Evolutionary conservation across 2,113 vertebrate genomes (phyloP).

Genomic region (Andinoacara biseriatus): DNA sequence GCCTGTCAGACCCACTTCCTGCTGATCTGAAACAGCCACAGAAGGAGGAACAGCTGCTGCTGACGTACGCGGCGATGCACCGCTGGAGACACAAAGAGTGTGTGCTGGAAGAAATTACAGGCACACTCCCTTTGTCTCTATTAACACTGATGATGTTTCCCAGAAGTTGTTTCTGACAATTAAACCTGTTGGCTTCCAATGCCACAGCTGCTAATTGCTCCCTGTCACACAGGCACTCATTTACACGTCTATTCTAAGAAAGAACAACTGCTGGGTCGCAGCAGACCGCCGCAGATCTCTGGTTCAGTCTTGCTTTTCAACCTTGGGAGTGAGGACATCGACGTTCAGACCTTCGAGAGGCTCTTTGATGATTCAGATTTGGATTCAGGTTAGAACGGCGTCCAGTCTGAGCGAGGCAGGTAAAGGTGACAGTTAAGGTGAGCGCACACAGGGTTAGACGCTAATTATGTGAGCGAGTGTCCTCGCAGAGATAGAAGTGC

Average conservation of each 20-base stretch:
- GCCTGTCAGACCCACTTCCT: neutral
- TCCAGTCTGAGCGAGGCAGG: neutral
- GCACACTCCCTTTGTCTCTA: neutral
- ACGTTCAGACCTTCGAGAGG: too few species aligned
- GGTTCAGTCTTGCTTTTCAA: neutral
- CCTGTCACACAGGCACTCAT: neutral
- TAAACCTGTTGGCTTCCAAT: constrained; percentile 14
- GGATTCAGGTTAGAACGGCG: too few species aligned
- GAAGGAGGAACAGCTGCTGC: neutral
- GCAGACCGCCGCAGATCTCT: neutral
- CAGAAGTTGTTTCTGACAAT: constrained; percentile 17
- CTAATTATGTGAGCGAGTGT: neutral
- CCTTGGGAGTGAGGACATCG: neutral
- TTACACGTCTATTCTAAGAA: neutral
- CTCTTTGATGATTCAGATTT: too few species aligned
- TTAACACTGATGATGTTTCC: constrained; percentile 12
- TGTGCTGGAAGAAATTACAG: neutral
- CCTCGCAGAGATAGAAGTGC: neutral
- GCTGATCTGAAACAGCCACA: neutral
- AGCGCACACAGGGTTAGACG: neutral
- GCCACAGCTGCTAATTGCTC: constrained; percentile 3
- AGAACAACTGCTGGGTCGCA: neutral
- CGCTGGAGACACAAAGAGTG: neutral
- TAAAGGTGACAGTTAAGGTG: too few species aligned
- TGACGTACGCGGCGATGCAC: neutral